Evolutionary conservation across 2,888 invertebrate species (phyloP), one percentile per base, ranked within the genome.

Genomic region (Caenorhabditis auriculariae): DNA sequence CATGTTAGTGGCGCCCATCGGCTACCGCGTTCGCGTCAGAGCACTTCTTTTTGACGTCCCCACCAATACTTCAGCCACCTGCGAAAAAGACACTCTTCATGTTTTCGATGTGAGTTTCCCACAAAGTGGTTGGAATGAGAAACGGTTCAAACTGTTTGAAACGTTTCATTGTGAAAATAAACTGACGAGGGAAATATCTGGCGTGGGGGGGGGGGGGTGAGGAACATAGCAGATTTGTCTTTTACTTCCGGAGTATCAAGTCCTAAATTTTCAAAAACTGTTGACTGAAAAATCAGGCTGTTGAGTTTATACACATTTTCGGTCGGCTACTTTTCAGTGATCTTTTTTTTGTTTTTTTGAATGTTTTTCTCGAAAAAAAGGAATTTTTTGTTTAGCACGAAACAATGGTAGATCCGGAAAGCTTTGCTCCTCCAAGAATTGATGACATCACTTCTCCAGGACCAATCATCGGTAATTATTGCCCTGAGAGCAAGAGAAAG

Each of bases 71-170:
- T 28, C 48, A 12, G 23, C 52, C 21, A 54, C 48, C 45, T 69
- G 69, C 29, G 63, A 66, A 24, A 66, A 65, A 35, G 72, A 72
- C 46, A 69, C 69, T 0, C 50, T 72, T 2, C 69, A 72, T 35
- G 55, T 72, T 28, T 72, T 72, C 48, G 69, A 72, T 57, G 70
- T 67, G 47, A 70, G 66, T 38, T 35, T 24, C n/a, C n/a, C n/a
- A n/a, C n/a, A n/a, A n/a, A n/a, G 26, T 27, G 19, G 19, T 2
- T 15, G 27, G 12, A 37, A 26, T 7, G n/a, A n/a, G n/a, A n/a
- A n/a, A n/a, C n/a, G n/a, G n/a, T n/a, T n/a, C n/a, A n/a, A n/a
- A n/a, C n/a, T n/a, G n/a, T n/a, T n/a, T n/a, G n/a, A n/a, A n/a
- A n/a, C n/a, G n/a, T n/a, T n/a, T n/a, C n/a, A n/a, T n/a, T n/a